Percentiles rank a stretch among this genome's conserved stretches.
Conservation (phyloP, 2,797 vertebrate genomes). For the Chrysocyon brachyurus region DNA sequence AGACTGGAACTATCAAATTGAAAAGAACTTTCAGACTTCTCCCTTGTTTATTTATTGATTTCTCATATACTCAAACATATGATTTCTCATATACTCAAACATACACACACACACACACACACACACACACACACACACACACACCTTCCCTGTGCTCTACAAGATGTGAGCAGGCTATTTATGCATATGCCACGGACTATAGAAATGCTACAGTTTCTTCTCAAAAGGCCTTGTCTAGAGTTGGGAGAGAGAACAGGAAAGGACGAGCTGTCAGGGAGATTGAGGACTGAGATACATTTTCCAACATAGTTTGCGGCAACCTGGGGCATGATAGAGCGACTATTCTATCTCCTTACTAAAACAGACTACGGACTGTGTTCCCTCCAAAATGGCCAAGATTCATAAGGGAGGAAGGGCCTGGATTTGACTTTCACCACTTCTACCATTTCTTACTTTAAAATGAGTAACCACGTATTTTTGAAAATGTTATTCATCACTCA, state of each 20-base stretch:
- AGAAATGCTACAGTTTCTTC: background rate
- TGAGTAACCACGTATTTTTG: background rate
- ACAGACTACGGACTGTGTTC: background rate
- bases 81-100: background rate
- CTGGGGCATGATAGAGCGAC: background rate
- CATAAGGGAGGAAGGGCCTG: background rate
- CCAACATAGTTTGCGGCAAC: background rate
- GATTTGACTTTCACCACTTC: background rate
- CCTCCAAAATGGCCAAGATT: background rate
- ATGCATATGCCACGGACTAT: background rate
- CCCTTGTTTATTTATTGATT: background rate
- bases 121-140: background rate
- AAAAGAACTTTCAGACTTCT: background rate
- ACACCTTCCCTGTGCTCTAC: background rate
- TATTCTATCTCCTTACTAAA: background rate
- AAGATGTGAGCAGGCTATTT: background rate
- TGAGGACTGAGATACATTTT: background rate
- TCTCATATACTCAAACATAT: background rate
- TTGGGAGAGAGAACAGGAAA: rapidly evolving
- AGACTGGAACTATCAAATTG: background rate
- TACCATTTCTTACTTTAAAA: background rate
- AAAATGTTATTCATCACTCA: background rate
- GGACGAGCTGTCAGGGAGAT: background rate
- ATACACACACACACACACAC: too few relatives aligned
- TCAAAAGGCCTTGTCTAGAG: background rate